Conservation (phyloP, 2,797 vertebrate species). For the Arremon aurantiirostris region DNA sequence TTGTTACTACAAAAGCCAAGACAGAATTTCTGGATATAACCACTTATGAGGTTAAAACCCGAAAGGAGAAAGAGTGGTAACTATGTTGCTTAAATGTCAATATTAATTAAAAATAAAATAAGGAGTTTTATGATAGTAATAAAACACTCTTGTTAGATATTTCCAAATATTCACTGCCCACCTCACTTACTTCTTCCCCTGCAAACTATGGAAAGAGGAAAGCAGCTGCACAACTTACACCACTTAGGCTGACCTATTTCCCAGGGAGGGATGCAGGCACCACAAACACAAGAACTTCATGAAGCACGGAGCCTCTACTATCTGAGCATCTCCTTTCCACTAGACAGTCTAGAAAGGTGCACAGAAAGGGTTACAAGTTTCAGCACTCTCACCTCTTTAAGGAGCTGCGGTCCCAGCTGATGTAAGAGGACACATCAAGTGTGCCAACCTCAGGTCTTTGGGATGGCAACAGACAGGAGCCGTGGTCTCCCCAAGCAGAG, state of each 20-base stretch:
- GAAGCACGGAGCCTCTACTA: background rate
- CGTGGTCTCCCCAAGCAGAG: background rate
- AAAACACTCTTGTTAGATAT: background rate
- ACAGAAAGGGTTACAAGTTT: background rate
- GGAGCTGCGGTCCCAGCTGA: background rate
- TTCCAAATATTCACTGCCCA: background rate
- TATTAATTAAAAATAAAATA: background rate
- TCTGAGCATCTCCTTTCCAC: background rate
- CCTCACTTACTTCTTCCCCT: accelerated
- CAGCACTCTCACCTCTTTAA: background rate
- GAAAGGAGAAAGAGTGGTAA: background rate
- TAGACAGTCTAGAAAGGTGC: background rate
- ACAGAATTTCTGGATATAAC: background rate
- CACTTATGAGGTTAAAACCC: background rate
- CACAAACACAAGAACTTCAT: background rate
- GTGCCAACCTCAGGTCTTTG: background rate
- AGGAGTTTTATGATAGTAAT: background rate
- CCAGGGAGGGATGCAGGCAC: background rate
- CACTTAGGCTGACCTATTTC: background rate
- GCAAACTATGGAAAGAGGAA: background rate
- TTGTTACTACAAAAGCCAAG: background rate
- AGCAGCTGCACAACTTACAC: background rate
- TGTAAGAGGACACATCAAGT: background rate
- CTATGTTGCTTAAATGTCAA: background rate
- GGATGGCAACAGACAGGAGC: background rate